Conservation (phyloP, 2,113 vertebrate species). For the Helogale parvula region DNA sequence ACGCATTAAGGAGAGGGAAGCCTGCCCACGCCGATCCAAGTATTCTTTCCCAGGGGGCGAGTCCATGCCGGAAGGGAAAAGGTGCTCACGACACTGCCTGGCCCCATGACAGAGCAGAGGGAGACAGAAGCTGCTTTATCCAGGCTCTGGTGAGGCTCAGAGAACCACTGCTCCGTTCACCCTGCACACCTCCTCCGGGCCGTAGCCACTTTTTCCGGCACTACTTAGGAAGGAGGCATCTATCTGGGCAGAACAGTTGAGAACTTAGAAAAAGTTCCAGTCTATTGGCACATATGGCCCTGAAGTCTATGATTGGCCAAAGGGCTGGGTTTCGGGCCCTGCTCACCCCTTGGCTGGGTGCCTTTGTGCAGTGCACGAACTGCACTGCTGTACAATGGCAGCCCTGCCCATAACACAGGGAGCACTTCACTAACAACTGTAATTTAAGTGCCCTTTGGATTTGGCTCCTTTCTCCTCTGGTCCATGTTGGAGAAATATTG, state of each 20-base stretch:
- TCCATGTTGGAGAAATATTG: not conserved
- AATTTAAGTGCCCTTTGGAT: not conserved
- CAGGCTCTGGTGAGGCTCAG: not conserved
- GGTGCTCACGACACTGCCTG: not conserved
- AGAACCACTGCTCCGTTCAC: not conserved
- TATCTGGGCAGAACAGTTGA: not conserved
- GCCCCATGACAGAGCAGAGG: not conserved
- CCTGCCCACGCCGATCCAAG: not conserved
- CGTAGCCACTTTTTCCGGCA: too few relatives aligned
- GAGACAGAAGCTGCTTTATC: not conserved
- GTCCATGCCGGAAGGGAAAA: not conserved
- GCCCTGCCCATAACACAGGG: not conserved
- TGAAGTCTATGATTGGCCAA: not conserved
- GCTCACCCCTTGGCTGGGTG: not conserved
- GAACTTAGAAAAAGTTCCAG: not conserved
- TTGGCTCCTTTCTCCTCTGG: not conserved
- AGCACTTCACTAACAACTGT: not conserved
- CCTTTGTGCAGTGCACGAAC: not conserved
- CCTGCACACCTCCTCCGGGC: too few relatives aligned
- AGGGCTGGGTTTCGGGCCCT: not conserved
- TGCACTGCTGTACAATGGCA: rapidly evolving
- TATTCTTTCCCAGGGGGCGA: not conserved
- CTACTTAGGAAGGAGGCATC: not conserved
- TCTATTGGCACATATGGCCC: not conserved
- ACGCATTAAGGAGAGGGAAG: not conserved